Conservation (phyloP, 2,113 vertebrate species). For the Sylvicapra grimmia region DNA sequence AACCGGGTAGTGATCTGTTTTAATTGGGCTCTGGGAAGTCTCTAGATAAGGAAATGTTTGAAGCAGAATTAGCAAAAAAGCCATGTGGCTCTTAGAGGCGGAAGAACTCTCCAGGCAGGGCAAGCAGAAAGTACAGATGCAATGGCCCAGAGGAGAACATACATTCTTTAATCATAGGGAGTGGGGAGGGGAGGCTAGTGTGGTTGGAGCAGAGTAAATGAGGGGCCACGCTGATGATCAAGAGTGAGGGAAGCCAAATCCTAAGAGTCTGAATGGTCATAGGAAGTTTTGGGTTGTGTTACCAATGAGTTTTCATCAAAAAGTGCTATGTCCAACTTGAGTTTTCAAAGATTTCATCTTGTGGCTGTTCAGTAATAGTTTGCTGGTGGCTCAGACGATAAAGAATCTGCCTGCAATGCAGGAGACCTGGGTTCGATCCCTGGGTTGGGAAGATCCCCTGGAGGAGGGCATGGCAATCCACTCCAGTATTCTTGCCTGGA, state of each 20-base stretch:
- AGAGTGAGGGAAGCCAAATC: background rate
- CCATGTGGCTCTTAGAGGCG: background rate
- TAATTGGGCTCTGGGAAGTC: background rate
- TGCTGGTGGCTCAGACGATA: background rate
- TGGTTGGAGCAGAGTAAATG: background rate
- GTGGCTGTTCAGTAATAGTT: background rate
- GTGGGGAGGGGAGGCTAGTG: background rate
- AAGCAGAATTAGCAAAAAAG: background rate
- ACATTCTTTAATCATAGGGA: background rate
- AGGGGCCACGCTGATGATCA: background rate
- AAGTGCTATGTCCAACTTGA: background rate
- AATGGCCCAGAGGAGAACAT: background rate
- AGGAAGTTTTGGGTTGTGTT: background rate
- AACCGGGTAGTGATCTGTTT: background rate
- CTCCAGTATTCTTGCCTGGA: background rate
- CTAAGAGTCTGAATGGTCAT: background rate
- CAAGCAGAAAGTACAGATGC: background rate
- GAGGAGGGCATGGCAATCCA: background rate
- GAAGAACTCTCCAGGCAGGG: background rate
- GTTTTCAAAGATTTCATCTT: background rate
- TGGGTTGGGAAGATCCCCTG: background rate
- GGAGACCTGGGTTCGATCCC: background rate
- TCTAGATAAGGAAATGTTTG: background rate
- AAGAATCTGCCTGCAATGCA: background rate
- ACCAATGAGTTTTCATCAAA: background rate